phyloP scores from a whole-genome alignment of 2,113 vertebrate species.

The Poicephalus meyeri region DNA sequence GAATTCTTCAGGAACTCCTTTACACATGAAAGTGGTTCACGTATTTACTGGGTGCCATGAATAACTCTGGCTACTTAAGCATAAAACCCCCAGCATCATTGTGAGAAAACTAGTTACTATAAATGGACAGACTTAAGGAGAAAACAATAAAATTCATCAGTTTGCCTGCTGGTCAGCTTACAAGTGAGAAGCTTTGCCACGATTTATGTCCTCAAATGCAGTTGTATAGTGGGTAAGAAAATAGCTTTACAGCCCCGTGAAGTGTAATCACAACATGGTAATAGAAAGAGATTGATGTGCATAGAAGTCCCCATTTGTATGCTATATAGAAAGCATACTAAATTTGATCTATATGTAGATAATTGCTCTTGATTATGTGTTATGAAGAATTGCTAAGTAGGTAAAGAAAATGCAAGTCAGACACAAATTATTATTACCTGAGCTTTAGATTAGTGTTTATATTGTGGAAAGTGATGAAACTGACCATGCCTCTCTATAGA shows the following conservation, averaged over 20 bases:
- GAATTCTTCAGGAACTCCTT: neutral
- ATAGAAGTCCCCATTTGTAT: neutral
- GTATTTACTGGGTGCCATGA: neutral
- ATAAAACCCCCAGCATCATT: rapidly evolving
- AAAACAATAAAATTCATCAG: neutral
- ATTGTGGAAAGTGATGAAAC: neutral
- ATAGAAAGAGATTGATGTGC: neutral
- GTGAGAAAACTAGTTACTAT: neutral
- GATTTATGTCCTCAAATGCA: neutral
- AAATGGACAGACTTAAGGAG: neutral
- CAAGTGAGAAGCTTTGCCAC: neutral
- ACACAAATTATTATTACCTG: neutral
- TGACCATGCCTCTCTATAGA: neutral
- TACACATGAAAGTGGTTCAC: neutral
- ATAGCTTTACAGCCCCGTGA: neutral
- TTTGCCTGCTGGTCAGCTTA: neutral
- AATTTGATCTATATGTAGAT: neutral
- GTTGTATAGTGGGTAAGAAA: neutral
- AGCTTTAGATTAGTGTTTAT: neutral
- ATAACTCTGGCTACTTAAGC: neutral
- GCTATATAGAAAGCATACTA: neutral
- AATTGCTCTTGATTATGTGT: neutral
- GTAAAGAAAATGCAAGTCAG: neutral
- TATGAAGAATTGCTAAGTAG: neutral
- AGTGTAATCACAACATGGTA: neutral